phyloP scores from a whole-genome alignment of 2,888 invertebrate species.

The Xestia xanthographa region DNA sequence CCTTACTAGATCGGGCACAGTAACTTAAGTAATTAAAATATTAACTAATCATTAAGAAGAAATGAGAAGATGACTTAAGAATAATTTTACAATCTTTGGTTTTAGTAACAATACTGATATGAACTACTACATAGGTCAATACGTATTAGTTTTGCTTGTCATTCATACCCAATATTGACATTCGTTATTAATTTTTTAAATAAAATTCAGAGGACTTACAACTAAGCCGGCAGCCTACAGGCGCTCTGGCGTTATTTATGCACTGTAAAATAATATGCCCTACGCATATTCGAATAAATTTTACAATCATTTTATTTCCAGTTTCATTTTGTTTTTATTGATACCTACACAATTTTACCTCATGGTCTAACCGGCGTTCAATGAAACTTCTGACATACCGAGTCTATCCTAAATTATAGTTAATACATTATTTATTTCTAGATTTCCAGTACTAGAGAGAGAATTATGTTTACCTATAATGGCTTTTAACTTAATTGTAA shows the following conservation, averaged over 20 bases:
- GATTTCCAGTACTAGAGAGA: no score
- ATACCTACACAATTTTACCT: neutral
- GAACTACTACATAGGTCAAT: neutral
- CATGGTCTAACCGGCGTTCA: neutral
- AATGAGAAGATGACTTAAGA: neutral
- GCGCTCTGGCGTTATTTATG: neutral
- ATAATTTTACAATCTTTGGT: neutral
- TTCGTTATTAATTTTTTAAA: neutral
- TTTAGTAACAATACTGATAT: neutral
- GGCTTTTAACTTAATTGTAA: neutral
- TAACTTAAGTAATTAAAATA: slow-evolving; percentile 3
- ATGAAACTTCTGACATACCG: no score
- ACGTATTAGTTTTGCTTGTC: neutral
- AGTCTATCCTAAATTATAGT: no score
- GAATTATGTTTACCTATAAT: neutral
- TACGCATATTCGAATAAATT: neutral
- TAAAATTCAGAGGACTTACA: neutral
- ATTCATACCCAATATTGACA: no score
- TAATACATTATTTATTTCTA: no score
- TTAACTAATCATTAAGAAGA: neutral
- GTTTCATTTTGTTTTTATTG: no score
- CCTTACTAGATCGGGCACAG: neutral
- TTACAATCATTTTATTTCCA: neutral
- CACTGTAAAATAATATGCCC: neutral
- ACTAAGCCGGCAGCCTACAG: no score